Conservation (phyloP, 2,797 vertebrate species). For the Pseudopleuronectes americanus region DNA sequence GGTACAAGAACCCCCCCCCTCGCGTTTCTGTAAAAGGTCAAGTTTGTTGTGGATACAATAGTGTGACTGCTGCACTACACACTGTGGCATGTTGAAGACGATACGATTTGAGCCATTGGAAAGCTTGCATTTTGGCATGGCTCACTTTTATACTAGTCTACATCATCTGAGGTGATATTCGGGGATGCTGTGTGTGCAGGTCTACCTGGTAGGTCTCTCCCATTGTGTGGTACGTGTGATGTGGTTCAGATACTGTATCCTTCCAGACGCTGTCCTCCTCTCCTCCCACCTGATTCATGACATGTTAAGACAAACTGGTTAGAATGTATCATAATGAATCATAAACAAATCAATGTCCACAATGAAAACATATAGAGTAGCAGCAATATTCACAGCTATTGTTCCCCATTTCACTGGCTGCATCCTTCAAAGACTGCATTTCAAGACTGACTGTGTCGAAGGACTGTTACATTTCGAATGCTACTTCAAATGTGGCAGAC, state of each 20-base stretch:
- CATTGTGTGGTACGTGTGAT: constrained; percentile 96
- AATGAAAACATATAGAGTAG: no score
- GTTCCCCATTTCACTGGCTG: no score
- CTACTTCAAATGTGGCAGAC: no score
- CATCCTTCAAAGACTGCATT: no score
- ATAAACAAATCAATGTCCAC: not conserved
- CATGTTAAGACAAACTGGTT: constrained; percentile 59
- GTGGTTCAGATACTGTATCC: constrained; percentile 97
- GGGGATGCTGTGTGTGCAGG: constrained; percentile 3
- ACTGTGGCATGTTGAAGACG: not conserved
- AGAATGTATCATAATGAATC: constrained; percentile 12
- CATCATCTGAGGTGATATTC: not conserved
- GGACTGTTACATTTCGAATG: no score
- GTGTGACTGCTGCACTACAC: constrained; percentile 1
- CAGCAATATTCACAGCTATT: no score
- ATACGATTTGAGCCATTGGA: not conserved
- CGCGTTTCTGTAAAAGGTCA: not conserved
- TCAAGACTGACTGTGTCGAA: no score
- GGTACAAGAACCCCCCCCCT: not conserved
- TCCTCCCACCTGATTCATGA: constrained; percentile 91
- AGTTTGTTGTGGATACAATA: constrained; percentile 27
- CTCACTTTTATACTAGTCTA: not conserved
- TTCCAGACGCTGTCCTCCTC: constrained; percentile 93
- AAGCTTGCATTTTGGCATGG: not conserved
- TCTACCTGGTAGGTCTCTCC: constrained; percentile 95